Evolutionary conservation across 2,888 invertebrate species (phyloP).

Genomic region (Poecilus cupreus): DNA sequence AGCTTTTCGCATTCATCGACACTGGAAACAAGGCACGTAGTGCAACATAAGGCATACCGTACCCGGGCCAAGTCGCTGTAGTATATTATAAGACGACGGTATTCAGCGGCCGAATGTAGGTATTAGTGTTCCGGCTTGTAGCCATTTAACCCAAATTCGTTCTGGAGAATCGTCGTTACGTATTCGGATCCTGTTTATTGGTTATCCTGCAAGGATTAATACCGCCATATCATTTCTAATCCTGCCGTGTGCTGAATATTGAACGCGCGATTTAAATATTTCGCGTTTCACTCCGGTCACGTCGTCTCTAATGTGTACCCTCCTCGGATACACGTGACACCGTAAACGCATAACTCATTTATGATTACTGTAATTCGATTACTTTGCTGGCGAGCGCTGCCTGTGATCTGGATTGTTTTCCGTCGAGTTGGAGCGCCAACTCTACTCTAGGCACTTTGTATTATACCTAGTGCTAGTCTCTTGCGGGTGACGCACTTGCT

Average conservation of each 20-base stretch:
- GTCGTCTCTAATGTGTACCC: slow-evolving; percentile 44
- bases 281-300: slow-evolving; percentile 46
- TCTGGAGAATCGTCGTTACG: slow-evolving; percentile 52
- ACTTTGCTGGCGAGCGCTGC: background rate
- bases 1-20: background rate
- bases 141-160: slow-evolving; percentile 55
- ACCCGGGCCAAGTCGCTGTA: background rate
- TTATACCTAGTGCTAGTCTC: too few relatives aligned
- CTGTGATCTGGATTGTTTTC: background rate
- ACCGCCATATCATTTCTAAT: slow-evolving; percentile 58
- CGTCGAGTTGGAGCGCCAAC: background rate
- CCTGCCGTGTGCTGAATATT: slow-evolving; percentile 51
- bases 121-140: slow-evolving; percentile 43
- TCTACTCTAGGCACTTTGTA: background rate
- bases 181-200: slow-evolving; percentile 57
- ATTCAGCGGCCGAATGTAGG: background rate
- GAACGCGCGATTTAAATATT: slow-evolving; percentile 57
- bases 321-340: slow-evolving; percentile 50
- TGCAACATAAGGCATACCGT: background rate
- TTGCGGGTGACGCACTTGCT: background rate
- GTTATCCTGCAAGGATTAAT: slow-evolving; percentile 59
- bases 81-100: slow-evolving; percentile 28
- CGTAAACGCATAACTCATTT: slow-evolving; percentile 46
- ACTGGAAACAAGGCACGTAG: background rate
- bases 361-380: slow-evolving; percentile 55